A percentile compares a stretch with the other conserved stretches of the same genome.
Conservation (phyloP, 2,113 vertebrate genomes). For the Elanus axillaris region DNA sequence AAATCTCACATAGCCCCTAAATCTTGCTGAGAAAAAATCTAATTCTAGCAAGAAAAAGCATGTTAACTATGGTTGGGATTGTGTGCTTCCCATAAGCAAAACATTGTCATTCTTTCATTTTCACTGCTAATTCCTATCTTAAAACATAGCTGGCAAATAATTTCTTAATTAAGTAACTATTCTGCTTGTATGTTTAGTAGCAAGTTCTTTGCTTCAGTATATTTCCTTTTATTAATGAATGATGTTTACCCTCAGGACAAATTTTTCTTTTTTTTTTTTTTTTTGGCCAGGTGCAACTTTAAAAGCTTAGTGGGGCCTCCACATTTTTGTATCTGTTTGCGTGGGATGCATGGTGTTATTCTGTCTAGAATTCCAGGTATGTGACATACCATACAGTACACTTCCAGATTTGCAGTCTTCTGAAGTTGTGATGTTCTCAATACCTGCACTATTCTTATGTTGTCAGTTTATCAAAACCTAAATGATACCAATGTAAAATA, state of each 20-base stretch:
- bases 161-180: neutral
- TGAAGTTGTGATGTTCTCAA: neutral
- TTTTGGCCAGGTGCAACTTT: slow-evolving; percentile 39
- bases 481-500: neutral
- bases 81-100: neutral
- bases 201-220: slow-evolving; percentile 16
- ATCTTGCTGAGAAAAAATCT: neutral
- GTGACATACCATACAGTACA: neutral
- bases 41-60: neutral
- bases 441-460: neutral
- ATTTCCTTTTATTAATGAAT: neutral
- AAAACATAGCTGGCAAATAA: neutral
- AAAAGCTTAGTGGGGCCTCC: slow-evolving; percentile 26
- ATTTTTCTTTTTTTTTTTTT: neutral
- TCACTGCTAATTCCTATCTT: neutral
- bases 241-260: slow-evolving; percentile 26
- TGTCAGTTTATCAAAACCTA: neutral
- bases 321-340: slow-evolving; percentile 15
- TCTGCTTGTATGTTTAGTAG: neutral
- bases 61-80: neutral
- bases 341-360: neutral
- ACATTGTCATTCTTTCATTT: neutral
- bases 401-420: slow-evolving; percentile 48
- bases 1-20: neutral
- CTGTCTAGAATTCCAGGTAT: slow-evolving; percentile 59